Conservation (phyloP, 2,888 invertebrate genomes). For the Noctua janthina region DNA sequence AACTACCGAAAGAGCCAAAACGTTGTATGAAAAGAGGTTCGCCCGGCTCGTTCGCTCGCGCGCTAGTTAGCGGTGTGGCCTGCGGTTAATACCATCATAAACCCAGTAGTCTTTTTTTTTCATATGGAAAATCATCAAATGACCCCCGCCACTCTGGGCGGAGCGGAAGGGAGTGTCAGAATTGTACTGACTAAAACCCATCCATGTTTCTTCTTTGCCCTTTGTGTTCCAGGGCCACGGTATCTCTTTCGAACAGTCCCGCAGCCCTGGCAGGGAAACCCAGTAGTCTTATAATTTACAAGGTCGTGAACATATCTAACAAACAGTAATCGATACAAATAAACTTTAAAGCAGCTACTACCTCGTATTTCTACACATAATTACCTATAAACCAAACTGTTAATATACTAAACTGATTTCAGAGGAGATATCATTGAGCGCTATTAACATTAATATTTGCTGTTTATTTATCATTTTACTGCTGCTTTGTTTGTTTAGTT, state of each 20-base stretch:
- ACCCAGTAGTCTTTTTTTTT: slow-evolving; percentile 4
- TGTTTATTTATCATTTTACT: slow-evolving; percentile 13
- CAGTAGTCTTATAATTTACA: slow-evolving; percentile 5
- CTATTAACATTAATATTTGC: slow-evolving; percentile 25
- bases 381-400: slow-evolving; percentile 48
- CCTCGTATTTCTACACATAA: slow-evolving; percentile 54
- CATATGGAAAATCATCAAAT: no score
- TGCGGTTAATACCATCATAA: slow-evolving; percentile 18
- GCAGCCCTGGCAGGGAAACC: no score
- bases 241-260: no score
- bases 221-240: no score
- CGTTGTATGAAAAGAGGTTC: no score
- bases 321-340: slow-evolving; percentile 47
- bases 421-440: slow-evolving; percentile 39
- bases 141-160: no score
- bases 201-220: no score
- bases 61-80: no score
- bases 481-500: background rate
- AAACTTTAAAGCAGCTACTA: slow-evolving; percentile 35
- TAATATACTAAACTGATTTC: slow-evolving; percentile 33
- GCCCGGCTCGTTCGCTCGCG: no score
- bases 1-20: no score
- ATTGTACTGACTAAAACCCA: no score
- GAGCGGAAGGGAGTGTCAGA: no score
- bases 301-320: slow-evolving; percentile 31